These are phyloP conservation scores for Trachops cirrhosus DNA, from an alignment of 2,797 vertebrate species.

Conservation along the genomic window DNA sequence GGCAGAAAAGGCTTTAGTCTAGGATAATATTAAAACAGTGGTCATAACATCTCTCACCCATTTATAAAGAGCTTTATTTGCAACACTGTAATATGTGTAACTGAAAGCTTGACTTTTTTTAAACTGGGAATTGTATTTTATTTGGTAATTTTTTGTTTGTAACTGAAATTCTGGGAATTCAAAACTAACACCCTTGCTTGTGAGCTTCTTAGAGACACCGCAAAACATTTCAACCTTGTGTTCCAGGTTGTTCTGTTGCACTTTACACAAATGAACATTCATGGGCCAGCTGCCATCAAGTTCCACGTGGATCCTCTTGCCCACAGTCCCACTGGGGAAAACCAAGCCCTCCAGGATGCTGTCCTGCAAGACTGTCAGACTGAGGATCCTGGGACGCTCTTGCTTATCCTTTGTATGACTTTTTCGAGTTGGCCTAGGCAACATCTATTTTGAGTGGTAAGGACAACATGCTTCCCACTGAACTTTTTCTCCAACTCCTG, in stretches of 20 bases:
- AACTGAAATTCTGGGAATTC: background rate
- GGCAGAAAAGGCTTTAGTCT: background rate
- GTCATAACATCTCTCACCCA: constrained; percentile 8
- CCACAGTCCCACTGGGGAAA: background rate
- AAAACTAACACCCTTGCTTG: background rate
- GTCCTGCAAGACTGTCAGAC: background rate
- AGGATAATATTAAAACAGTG: background rate
- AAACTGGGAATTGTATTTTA: background rate
- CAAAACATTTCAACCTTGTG: background rate
- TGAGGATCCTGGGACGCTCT: background rate
- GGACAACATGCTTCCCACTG: background rate
- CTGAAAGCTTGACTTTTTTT: constrained; percentile 57
- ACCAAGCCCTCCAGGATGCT: no score
- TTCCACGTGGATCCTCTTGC: background rate
- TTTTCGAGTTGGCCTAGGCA: background rate
- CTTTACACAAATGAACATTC: background rate
- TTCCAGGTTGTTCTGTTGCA: background rate
- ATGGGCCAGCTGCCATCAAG: background rate
- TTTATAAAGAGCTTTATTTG: constrained; percentile 53
- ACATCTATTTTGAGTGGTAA: background rate
- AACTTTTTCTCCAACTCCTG: background rate
- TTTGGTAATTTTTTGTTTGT: background rate
- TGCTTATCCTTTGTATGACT: background rate
- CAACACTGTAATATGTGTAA: constrained; percentile 37
- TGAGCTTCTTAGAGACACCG: background rate